Evolutionary conservation across 2,113 vertebrate genomes (phyloP).

Genomic region (Jaculus jaculus): DNA sequence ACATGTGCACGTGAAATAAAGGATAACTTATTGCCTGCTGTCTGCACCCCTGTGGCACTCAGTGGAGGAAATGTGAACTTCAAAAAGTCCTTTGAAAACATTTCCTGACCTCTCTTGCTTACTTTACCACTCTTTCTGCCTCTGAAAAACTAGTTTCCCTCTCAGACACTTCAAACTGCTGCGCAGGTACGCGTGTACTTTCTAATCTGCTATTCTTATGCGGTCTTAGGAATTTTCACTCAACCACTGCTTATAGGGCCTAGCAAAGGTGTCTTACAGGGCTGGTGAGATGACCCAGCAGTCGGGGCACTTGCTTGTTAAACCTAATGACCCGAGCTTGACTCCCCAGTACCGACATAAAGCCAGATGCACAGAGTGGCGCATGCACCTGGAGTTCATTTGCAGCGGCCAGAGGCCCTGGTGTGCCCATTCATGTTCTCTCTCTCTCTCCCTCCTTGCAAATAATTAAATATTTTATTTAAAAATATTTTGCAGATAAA

Average conservation of each 20-base stretch:
- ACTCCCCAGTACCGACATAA: too few relatives aligned
- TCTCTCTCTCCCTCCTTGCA: too few relatives aligned
- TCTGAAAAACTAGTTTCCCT: neutral
- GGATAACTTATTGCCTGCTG: too few relatives aligned
- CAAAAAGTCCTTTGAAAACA: fast-evolving
- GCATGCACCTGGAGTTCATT: too few relatives aligned
- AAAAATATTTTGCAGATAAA: neutral
- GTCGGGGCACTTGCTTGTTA: too few relatives aligned
- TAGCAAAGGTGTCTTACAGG: neutral
- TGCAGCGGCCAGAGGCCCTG: too few relatives aligned
- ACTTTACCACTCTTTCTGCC: neutral
- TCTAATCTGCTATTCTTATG: neutral
- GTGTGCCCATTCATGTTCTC: too few relatives aligned
- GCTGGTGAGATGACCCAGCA: too few relatives aligned
- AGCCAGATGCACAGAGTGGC: too few relatives aligned
- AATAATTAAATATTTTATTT: too few relatives aligned
- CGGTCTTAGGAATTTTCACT: neutral
- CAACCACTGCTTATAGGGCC: neutral
- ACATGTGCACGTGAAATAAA: too few relatives aligned
- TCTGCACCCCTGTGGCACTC: fast-evolving
- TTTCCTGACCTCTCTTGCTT: neutral
- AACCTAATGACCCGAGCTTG: too few relatives aligned
- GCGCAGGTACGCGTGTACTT: neutral
- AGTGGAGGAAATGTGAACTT: neutral
- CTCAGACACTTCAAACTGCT: neutral